These are phyloP conservation scores for Ophioninae sp. DNA, from an alignment of 2,888 invertebrate species.

Conservation along the genomic window DNA sequence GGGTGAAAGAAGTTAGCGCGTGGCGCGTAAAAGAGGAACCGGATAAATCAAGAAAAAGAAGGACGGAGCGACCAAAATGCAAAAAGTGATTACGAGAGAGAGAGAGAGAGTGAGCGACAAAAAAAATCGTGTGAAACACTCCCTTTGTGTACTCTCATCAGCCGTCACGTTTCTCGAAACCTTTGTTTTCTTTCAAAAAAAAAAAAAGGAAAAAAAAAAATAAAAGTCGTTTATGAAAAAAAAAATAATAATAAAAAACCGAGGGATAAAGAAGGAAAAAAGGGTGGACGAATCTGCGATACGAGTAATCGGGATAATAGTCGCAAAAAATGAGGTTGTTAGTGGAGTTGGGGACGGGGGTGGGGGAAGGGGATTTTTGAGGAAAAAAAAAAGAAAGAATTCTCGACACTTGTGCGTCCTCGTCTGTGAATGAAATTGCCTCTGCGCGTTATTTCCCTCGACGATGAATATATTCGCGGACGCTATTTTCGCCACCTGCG, in stretches of 20 bases:
- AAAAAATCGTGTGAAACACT: background rate
- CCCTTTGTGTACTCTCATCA: background rate
- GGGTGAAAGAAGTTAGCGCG: background rate
- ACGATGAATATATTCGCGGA: background rate
- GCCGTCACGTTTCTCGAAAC: background rate
- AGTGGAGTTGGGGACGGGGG: background rate
- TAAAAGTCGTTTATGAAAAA: background rate
- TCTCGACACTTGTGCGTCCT: background rate
- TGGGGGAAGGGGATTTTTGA: background rate
- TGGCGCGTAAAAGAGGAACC: background rate
- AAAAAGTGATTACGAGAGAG: background rate
- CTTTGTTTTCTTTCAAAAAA: background rate
- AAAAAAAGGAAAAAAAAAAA: background rate
- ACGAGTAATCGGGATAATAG: background rate
- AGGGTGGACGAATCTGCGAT: background rate
- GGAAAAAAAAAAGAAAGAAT: background rate
- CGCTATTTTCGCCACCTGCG: background rate
- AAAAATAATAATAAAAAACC: background rate
- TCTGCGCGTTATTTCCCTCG: background rate
- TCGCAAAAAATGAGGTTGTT: background rate
- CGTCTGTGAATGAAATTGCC: background rate
- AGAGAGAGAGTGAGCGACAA: background rate
- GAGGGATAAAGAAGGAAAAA: background rate
- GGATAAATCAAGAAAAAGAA: conserved; percentile 1
- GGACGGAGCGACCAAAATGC: background rate